These are phyloP conservation scores for Polyergus mexicanus DNA, from an alignment of 1,140 invertebrate species.

Conservation along the genomic window DNA sequence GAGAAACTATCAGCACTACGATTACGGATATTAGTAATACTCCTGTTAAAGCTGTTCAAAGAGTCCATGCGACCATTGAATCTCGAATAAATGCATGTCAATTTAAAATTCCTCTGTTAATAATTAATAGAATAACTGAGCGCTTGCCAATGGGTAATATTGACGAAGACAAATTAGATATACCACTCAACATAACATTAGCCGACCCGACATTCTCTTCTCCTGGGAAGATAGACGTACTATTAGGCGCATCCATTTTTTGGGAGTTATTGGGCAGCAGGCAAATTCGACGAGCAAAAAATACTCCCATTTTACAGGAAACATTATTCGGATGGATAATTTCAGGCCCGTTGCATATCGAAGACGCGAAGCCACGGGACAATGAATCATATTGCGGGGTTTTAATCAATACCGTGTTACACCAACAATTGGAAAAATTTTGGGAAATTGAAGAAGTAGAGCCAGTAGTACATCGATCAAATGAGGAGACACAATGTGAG, in stretches of 20 bases:
- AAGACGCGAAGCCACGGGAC: too few species aligned
- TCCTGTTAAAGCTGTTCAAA: neutral
- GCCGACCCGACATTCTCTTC: neutral
- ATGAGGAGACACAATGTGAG: neutral
- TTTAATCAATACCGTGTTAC: neutral
- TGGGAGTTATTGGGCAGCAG: neutral
- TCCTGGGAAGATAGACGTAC: neutral
- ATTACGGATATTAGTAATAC: neutral
- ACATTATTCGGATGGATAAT: constrained; percentile 12
- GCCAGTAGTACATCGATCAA: accelerated
- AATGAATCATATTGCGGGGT: neutral
- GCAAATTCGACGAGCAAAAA: neutral
- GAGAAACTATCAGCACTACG: neutral
- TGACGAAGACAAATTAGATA: neutral
- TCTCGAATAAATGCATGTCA: neutral
- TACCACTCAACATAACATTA: neutral
- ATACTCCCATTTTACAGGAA: neutral
- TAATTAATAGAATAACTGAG: constrained; percentile 90
- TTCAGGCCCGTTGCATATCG: neutral
- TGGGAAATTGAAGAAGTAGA: constrained; percentile 1
- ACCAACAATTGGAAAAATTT: neutral
- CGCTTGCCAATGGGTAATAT: constrained; percentile 87
- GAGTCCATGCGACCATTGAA: neutral
- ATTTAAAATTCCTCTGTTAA: constrained; percentile 66
- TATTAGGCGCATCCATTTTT: neutral